Conservation (phyloP, 1,140 invertebrate species). For the Drosophila grimshawi region DNA sequence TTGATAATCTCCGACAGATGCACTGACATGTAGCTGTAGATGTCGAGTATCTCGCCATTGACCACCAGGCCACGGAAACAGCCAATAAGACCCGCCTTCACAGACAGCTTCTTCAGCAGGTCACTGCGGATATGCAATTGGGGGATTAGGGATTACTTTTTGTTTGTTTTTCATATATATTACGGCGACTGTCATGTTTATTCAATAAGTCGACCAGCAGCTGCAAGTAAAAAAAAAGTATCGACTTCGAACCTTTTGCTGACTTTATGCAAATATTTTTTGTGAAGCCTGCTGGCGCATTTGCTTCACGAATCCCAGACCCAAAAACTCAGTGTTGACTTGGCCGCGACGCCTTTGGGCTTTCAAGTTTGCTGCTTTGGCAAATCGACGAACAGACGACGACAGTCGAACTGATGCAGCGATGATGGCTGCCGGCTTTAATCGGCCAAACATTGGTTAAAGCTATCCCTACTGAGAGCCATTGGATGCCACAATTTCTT, state of each 20-base stretch:
- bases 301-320: background rate
- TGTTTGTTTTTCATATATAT: constrained; percentile 21
- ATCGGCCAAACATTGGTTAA: background rate
- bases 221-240: constrained; percentile 32
- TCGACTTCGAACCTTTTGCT: constrained; percentile 27
- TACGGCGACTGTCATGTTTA: constrained; percentile 66
- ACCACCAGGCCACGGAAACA: constrained; percentile 96
- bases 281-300: constrained; percentile 13
- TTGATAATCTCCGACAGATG: constrained; percentile 95
- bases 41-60: constrained; percentile 95
- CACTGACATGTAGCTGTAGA: constrained; percentile 97
- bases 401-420: background rate
- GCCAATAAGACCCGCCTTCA: constrained; percentile 94
- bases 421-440: background rate
- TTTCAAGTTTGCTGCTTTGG: constrained; percentile 13
- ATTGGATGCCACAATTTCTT: too few species aligned
- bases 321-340: constrained; percentile 53
- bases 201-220: constrained; percentile 68
- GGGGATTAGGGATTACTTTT: constrained; percentile 43
- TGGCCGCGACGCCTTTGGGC: constrained; percentile 37
- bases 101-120: constrained; percentile 91
- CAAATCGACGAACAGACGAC: constrained; percentile 20
- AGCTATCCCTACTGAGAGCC: background rate
- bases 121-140: constrained; percentile 86
- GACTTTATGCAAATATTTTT: constrained; percentile 75